These are phyloP conservation scores for Diploptera punctata DNA, from an alignment of 2,888 invertebrate genomes.

Conservation along the genomic window DNA sequence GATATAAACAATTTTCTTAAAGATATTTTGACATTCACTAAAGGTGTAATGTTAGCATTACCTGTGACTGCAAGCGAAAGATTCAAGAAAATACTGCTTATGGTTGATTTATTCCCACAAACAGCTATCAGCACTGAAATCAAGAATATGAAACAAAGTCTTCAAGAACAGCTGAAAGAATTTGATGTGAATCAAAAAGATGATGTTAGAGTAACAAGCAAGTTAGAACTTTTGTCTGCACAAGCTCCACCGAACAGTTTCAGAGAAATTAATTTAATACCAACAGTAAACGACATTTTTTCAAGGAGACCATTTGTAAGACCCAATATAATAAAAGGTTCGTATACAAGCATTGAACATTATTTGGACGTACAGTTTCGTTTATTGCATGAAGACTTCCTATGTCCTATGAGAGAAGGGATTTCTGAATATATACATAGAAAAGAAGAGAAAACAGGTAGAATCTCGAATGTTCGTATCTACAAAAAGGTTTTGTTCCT, in stretches of 20 bases:
- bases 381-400: slow-evolving; percentile 57
- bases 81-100: slow-evolving; percentile 48
- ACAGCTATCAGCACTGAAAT: slow-evolving; percentile 7
- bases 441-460: neutral
- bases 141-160: neutral
- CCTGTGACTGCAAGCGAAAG: slow-evolving; percentile 50
- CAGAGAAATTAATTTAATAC: slow-evolving; percentile 14
- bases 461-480: slow-evolving; percentile 21
- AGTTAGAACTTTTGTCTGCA: neutral
- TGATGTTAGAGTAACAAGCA: neutral
- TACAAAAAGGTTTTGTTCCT: slow-evolving; percentile 27
- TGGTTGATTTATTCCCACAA: slow-evolving; percentile 40
- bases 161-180: neutral
- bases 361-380: slow-evolving; percentile 59
- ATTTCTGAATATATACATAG: slow-evolving; percentile 58
- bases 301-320: slow-evolving; percentile 52
- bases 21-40: slow-evolving; percentile 47
- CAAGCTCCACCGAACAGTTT: slow-evolving; percentile 31
- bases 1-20: slow-evolving; percentile 46
- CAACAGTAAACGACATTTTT: slow-evolving; percentile 50
- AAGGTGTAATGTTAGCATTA: slow-evolving; percentile 52
- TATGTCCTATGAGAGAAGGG: slow-evolving; percentile 60
- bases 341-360: slow-evolving; percentile 54
- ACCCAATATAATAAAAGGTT: slow-evolving; percentile 51
- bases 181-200: neutral